Conservation (phyloP, 2,797 vertebrate species). For the Antennarius maculatus region DNA sequence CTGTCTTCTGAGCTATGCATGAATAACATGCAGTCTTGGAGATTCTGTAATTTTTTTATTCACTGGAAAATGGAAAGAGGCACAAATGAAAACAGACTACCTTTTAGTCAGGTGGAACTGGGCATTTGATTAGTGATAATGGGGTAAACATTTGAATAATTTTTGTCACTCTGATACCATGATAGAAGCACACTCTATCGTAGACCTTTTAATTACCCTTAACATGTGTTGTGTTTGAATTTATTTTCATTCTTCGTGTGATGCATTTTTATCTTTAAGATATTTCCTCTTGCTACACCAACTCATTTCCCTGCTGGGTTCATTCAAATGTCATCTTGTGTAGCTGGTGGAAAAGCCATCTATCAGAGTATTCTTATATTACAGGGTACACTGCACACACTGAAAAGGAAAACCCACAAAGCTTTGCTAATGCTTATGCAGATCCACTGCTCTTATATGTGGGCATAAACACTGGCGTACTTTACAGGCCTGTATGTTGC, state of each 20-base stretch:
- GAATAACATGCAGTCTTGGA: constrained; percentile 27
- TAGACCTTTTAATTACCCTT: background rate
- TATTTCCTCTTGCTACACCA: constrained; percentile 4
- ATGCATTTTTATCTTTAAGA: constrained; percentile 8
- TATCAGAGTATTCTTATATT: background rate
- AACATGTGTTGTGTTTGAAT: background rate
- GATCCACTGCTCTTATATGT: background rate
- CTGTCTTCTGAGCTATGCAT: constrained; percentile 52
- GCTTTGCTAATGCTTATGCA: background rate
- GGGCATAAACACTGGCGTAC: background rate
- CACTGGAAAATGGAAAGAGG: constrained; percentile 5
- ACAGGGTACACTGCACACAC: background rate
- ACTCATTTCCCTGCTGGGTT: constrained; percentile 10
- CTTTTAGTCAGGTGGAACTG: constrained; percentile 13
- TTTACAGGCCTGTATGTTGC: background rate
- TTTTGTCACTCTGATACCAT: background rate
- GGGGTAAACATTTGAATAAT: constrained; percentile 11
- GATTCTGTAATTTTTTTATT: constrained; percentile 17
- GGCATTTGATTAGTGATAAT: background rate
- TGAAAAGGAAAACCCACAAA: background rate
- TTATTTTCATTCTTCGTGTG: background rate
- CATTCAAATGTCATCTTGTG: constrained; percentile 6
- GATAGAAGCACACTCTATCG: background rate
- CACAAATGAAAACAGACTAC: background rate
- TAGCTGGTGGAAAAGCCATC: background rate